Percentiles rank a stretch among this genome's conserved stretches.
Conservation (phyloP, 1,140 invertebrate genomes). For the Delia radicum region DNA sequence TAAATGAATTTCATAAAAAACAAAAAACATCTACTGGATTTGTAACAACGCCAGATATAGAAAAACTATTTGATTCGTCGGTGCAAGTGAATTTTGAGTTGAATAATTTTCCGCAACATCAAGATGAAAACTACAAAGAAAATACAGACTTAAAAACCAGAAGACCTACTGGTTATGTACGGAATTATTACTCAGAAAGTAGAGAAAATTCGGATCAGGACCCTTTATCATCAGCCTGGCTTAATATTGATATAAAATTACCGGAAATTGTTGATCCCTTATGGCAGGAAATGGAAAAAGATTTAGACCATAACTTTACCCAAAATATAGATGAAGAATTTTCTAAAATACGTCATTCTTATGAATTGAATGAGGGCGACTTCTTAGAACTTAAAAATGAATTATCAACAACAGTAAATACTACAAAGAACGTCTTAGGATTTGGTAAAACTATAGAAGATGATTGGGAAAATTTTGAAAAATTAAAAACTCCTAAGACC, state of each 20-base stretch:
- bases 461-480: conserved; percentile 49
- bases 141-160: too few relatives aligned
- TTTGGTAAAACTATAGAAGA: conserved; percentile 52
- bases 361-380: conserved; percentile 44
- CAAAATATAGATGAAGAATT: conserved; percentile 38
- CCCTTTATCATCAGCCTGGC: not conserved
- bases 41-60: too few relatives aligned
- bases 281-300: conserved; percentile 28
- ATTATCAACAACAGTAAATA: not conserved
- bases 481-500: conserved; percentile 27
- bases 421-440: conserved; percentile 29
- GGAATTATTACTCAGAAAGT: too few relatives aligned
- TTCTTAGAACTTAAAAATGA: conserved; percentile 40
- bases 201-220: not conserved
- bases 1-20: too few relatives aligned
- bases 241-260: too few relatives aligned
- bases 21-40: too few relatives aligned
- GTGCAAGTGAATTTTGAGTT: not conserved
- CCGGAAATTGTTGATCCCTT: conserved; percentile 1
- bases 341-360: conserved; percentile 38
- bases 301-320: conserved; percentile 10
- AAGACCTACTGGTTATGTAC: not conserved
- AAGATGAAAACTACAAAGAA: too few relatives aligned
- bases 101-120: too few relatives aligned
- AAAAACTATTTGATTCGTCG: too few relatives aligned